These are phyloP conservation scores for Cylas formicarius DNA, from an alignment of 1,140 invertebrate species.

Conservation along the genomic window DNA sequence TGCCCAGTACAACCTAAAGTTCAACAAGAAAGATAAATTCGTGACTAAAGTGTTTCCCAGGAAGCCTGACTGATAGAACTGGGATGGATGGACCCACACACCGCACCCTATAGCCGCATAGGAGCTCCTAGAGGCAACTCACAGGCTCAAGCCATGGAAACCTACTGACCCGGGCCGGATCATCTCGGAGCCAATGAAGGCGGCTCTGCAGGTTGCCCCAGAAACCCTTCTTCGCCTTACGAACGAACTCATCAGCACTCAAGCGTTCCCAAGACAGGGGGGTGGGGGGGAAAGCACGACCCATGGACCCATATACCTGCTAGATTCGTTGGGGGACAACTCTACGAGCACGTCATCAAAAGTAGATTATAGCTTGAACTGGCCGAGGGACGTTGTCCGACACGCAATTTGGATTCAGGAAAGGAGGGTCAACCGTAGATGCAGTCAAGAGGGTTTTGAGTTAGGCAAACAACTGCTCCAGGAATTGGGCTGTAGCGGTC, in stretches of 20 bases:
- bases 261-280: too few relatives aligned
- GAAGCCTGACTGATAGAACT: neutral
- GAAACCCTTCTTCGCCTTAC: neutral
- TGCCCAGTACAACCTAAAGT: neutral
- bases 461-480: too few relatives aligned
- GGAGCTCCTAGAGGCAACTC: neutral
- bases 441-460: too few relatives aligned
- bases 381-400: neutral
- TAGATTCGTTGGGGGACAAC: slow-evolving; percentile 1
- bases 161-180: slow-evolving; percentile 6
- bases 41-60: slow-evolving; percentile 7
- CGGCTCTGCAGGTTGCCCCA: neutral
- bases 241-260: too few relatives aligned
- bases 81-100: neutral
- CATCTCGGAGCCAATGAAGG: slow-evolving; percentile 1
- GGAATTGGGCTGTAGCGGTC: too few relatives aligned
- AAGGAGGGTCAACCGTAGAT: slow-evolving; percentile 4
- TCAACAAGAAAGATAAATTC: slow-evolving; percentile 2
- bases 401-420: slow-evolving; percentile 8
- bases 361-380: slow-evolving; percentile 4
- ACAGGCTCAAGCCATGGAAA: slow-evolving; percentile 4
- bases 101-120: neutral
- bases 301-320: slow-evolving; percentile 2
- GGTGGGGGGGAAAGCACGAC: neutral
- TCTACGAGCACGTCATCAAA: slow-evolving; percentile 7